Conservation (phyloP, 2,113 vertebrate genomes). For the Apteryx mantelli region DNA sequence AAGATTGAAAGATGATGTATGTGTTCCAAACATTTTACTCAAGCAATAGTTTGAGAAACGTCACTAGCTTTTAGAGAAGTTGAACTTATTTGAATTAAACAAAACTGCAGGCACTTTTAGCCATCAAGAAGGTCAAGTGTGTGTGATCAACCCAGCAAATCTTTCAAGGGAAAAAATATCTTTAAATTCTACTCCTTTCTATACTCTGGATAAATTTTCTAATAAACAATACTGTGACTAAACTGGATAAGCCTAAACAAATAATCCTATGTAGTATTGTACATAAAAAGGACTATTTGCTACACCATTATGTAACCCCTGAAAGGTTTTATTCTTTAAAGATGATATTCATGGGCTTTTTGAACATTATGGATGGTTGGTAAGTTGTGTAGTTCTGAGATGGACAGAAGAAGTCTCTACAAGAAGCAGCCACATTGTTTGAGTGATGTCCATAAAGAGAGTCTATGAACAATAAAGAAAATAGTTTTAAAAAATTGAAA, state of each 20-base stretch:
- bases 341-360: neutral
- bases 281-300: neutral
- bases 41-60: neutral
- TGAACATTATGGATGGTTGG: neutral
- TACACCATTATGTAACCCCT: neutral
- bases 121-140: neutral
- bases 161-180: neutral
- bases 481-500: neutral
- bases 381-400: neutral
- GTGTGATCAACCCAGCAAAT: neutral
- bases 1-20: neutral
- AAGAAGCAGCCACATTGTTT: neutral
- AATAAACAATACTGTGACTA: neutral
- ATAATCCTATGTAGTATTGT: neutral
- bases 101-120: neutral
- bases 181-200: neutral
- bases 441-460: neutral
- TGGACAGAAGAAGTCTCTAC: neutral
- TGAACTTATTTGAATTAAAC: constrained; percentile 13
- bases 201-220: neutral
- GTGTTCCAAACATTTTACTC: neutral
- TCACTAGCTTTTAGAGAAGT: neutral
- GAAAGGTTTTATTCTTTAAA: neutral
- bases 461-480: neutral
- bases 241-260: neutral